Evolutionary conservation across 2,797 vertebrate genomes (phyloP).

Genomic region (Pseudotriccus pelzelni): DNA sequence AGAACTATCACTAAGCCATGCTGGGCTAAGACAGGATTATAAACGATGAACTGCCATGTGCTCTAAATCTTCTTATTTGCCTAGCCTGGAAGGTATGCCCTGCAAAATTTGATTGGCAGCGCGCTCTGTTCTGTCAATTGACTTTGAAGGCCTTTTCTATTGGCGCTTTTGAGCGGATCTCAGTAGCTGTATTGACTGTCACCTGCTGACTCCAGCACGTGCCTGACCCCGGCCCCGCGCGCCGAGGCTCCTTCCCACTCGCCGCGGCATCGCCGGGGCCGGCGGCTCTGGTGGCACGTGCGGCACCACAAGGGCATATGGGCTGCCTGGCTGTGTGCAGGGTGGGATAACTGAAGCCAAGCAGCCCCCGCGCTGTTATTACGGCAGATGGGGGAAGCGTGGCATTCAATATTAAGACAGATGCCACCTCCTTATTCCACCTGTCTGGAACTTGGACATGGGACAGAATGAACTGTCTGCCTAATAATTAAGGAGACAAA

Average conservation of each 20-base stretch:
- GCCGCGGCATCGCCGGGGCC: conserved; percentile 25
- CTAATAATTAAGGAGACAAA: conserved; percentile 82
- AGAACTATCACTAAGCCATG: conserved; percentile 83
- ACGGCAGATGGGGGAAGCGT: conserved; percentile 86
- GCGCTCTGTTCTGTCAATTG: conserved; percentile 64
- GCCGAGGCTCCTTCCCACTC: conserved; percentile 41
- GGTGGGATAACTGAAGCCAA: conserved; percentile 79
- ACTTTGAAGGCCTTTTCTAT: conserved; percentile 71
- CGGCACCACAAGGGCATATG: conserved; percentile 77
- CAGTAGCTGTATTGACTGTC: conserved; percentile 68
- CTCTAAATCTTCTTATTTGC: conserved; percentile 87
- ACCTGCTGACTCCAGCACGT: conserved; percentile 79
- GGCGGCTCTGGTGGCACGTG: conserved; percentile 78
- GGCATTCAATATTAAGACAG: conserved; percentile 87
- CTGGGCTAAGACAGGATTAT: conserved; percentile 89
- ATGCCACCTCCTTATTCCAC: conserved; percentile 86
- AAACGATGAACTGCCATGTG: conserved; percentile 84
- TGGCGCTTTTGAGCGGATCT: conserved; percentile 61
- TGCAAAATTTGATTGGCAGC: conserved; percentile 81
- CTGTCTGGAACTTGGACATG: conserved; percentile 86
- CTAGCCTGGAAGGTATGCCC: conserved; percentile 82
- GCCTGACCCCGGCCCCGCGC: conserved; percentile 69
- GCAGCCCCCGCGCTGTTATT: conserved; percentile 76
- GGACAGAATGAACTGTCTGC: conserved; percentile 82
- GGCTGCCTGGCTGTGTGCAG: conserved; percentile 75